Evolutionary conservation across 2,113 vertebrate genomes (phyloP).

Genomic region (Anarrhichthys ocellatus): DNA sequence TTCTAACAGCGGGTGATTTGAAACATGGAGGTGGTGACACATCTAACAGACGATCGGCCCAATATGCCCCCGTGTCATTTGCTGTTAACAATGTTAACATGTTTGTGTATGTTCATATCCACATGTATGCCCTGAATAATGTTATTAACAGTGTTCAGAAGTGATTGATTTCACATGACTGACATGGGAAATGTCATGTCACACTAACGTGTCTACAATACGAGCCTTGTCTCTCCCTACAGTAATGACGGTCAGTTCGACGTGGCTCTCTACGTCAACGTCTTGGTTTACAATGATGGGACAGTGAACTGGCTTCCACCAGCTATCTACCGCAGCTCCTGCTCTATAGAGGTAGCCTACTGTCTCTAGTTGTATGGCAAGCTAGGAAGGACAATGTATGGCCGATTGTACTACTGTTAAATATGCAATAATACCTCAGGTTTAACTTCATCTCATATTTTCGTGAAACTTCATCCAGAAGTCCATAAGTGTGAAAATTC

Average conservation of each 20-base stretch:
- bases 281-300: slow-evolving; percentile 84
- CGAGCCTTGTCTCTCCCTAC: slow-evolving; percentile 18
- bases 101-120: not conserved
- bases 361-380: not conserved
- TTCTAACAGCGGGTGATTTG: no score
- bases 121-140: not conserved
- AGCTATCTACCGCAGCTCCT: slow-evolving; percentile 89
- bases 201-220: not conserved
- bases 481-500: not conserved
- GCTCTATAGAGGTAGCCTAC: slow-evolving; percentile 75
- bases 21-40: no score
- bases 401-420: not conserved
- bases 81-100: not conserved
- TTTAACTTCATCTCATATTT: not conserved
- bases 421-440: not conserved
- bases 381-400: not conserved
- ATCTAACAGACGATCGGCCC: no score
- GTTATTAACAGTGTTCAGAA: not conserved
- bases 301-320: slow-evolving; percentile 89
- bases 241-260: slow-evolving; percentile 92
- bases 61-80: no score
- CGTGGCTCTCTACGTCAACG: slow-evolving; percentile 88
- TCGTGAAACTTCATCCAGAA: not conserved
- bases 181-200: not conserved
- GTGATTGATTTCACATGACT: not conserved